These are phyloP conservation scores for Watsonalla cultraria DNA, from an alignment of 2,888 invertebrate species.

Conservation along the genomic window DNA sequence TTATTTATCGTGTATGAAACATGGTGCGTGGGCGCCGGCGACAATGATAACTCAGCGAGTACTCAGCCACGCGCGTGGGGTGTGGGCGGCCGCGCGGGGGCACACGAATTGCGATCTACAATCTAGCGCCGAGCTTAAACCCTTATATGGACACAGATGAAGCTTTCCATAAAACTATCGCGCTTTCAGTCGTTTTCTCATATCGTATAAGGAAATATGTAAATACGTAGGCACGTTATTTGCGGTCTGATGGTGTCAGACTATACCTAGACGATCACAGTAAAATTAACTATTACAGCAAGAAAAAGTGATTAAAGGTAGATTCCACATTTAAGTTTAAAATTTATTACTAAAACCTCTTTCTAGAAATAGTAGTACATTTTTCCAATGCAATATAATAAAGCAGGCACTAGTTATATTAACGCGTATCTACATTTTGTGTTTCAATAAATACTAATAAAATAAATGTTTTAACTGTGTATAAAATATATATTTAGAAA, in stretches of 20 bases:
- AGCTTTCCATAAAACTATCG: not conserved
- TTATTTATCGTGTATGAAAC: slow-evolving; percentile 2
- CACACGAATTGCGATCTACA: slow-evolving; percentile 25
- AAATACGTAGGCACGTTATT: not conserved
- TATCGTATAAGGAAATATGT: not conserved
- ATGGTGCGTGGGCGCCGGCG: slow-evolving; percentile 49
- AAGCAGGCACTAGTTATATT: no score
- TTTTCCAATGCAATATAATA: no score
- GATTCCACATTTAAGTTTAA: no score
- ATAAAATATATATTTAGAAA: no score
- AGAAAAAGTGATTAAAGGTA: no score
- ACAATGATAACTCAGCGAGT: slow-evolving; percentile 66
- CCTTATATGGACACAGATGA: slow-evolving; percentile 21
- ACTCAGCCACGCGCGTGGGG: slow-evolving; percentile 29
- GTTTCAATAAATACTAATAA: no score
- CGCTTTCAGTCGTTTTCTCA: not conserved
- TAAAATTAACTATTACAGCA: no score
- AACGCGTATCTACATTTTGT: no score
- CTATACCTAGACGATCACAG: no score
- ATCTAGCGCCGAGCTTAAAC: slow-evolving; percentile 24
- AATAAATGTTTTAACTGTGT: no score
- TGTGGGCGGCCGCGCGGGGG: slow-evolving; percentile 29
- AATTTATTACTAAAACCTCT: no score
- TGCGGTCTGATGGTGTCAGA: not conserved
- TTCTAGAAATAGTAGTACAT: no score